phyloP scores from a whole-genome alignment of 2,113 vertebrate genomes.

The Silurus glanis region DNA sequence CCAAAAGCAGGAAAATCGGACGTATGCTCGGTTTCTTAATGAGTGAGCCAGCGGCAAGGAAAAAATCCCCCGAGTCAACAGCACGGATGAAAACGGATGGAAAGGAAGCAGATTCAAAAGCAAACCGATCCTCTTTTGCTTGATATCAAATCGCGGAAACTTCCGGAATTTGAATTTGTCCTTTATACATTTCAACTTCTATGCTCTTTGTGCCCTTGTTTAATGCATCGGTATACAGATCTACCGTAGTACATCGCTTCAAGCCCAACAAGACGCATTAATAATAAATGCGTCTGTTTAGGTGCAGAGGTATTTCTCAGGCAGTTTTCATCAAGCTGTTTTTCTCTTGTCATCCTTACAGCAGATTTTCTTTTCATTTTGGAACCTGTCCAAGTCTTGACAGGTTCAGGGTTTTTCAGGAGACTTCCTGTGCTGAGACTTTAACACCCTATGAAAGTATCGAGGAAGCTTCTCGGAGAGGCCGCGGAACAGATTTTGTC shows the following conservation, averaged over 20 bases:
- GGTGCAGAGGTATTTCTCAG: constrained; percentile 54
- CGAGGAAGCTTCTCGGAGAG: too few relatives aligned
- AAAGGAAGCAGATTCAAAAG: not conserved
- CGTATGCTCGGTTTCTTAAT: not conserved
- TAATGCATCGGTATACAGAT: constrained; percentile 36
- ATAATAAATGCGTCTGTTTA: constrained; percentile 72
- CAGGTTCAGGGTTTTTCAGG: constrained; percentile 31
- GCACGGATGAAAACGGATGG: not conserved
- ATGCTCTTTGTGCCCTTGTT: constrained; percentile 40
- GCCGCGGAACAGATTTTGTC: too few relatives aligned
- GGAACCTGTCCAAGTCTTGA: constrained; percentile 54
- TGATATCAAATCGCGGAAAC: not conserved
- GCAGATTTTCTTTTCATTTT: constrained; percentile 51
- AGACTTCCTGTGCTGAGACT: not conserved
- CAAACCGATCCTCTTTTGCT: not conserved
- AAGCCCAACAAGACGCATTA: constrained; percentile 52
- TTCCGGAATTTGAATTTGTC: not conserved
- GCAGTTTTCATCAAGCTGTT: constrained; percentile 4
- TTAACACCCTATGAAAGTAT: not conserved
- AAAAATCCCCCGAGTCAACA: not conserved
- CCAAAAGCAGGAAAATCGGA: not conserved
- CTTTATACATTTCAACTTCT: constrained; percentile 30
- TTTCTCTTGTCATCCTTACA: not conserved
- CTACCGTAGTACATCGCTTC: constrained; percentile 30
- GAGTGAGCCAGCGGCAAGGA: not conserved